Evolutionary conservation across 2,888 invertebrate genomes (phyloP).

Genomic region (Leucozona laternaria): DNA sequence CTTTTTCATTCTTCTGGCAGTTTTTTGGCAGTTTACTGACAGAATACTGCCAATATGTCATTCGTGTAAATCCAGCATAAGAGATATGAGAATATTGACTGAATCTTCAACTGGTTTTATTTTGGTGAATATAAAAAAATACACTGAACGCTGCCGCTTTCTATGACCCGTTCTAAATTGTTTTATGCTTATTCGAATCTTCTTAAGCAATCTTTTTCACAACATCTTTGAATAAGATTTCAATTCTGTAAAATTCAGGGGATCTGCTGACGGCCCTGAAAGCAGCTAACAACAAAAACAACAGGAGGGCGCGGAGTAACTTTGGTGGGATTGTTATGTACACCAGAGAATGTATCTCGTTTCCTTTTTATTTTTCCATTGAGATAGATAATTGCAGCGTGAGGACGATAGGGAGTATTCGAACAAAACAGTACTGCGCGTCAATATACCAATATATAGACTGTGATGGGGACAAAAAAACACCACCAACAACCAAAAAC

Average conservation of each 20-base stretch:
- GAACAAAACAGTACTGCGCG: constrained; percentile 67
- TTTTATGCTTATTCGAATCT: too few species aligned
- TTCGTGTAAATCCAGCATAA: too few species aligned
- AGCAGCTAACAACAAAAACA: not conserved
- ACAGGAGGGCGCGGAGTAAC: not conserved
- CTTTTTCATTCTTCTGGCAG: too few species aligned
- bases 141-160: too few species aligned
- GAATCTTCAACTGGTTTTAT: too few species aligned
- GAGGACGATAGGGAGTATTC: constrained; percentile 48
- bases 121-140: too few species aligned
- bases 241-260: not conserved
- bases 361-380: constrained; percentile 27
- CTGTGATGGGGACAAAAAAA: constrained; percentile 11
- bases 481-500: constrained; percentile 25
- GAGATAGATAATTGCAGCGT: constrained; percentile 62
- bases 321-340: constrained; percentile 5
- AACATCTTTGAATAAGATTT: too few species aligned
- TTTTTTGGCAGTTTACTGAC: too few species aligned
- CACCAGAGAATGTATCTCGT: constrained; percentile 39
- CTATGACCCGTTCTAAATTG: too few species aligned
- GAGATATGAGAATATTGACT: too few species aligned
- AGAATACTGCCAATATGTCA: too few species aligned
- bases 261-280: not conserved
- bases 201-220: too few species aligned
- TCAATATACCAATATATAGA: constrained; percentile 55